These are phyloP conservation scores for Crocidura indochinensis DNA, from an alignment of 2,797 vertebrate species.

Conservation along the genomic window DNA sequence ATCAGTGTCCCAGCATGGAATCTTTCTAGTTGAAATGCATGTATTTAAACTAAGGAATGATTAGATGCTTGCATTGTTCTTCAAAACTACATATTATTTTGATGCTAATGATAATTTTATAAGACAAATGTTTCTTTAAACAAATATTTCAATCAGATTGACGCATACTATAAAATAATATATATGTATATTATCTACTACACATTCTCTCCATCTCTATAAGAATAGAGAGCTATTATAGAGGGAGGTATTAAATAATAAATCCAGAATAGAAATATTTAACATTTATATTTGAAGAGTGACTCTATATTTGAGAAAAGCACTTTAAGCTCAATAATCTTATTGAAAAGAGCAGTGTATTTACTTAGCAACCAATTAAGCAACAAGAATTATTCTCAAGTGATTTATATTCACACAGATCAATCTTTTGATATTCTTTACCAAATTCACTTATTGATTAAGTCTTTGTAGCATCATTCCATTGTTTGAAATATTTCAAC, in stretches of 20 bases:
- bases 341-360: background rate
- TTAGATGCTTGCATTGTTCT: background rate
- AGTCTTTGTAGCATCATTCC: background rate
- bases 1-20: background rate
- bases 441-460: slow-evolving; percentile 41
- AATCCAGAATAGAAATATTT: background rate
- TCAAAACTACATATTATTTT: slow-evolving; percentile 23
- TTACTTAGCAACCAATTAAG: slow-evolving; percentile 4
- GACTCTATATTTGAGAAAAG: background rate
- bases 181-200: slow-evolving; percentile 51
- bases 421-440: background rate
- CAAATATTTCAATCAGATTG: background rate
- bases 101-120: slow-evolving; percentile 4
- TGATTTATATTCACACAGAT: slow-evolving; percentile 34
- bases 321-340: slow-evolving; percentile 19
- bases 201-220: slow-evolving; percentile 19
- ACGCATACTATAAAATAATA: slow-evolving; percentile 58
- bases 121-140: background rate
- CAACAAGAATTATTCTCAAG: slow-evolving; percentile 24
- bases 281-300: slow-evolving; percentile 48
- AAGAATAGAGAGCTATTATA: background rate
- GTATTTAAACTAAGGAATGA: too few species aligned
- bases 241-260: background rate
- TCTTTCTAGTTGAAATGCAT: background rate
- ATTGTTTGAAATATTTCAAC: slow-evolving; percentile 1